Evolutionary conservation across 2,113 vertebrate species (phyloP), one percentile per base, ranked within the genome.

Genomic region (Nothoprocta pentlandii): DNA sequence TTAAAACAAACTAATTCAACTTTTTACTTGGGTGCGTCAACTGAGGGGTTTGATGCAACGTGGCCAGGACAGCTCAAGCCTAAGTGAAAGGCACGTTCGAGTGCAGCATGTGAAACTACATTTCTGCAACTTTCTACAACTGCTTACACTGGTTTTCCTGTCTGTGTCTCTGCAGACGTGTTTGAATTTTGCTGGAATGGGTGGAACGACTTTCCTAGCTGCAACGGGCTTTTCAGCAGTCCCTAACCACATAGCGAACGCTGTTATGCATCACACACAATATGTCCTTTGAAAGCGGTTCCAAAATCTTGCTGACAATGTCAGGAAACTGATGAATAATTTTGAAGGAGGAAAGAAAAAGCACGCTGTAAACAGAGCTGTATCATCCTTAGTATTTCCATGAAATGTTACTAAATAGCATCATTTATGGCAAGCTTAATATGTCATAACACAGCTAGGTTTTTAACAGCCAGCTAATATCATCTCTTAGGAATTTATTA

Each of bases 401-500:
- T 8, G 62, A 66, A 64, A 86, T 69, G 74, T 92, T 26, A 26
- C 14, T 15, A 26, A 84, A 66, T 2, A 36, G 14, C 87, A 62
- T 81, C 76, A 49, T 63, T 62, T 13, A 32, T n/a, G 26, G 53
- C 0, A 5, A 80, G 39, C 61, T 64, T 49, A 4, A 44, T 10
- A 75, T 79, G 85, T 49, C 0, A 9, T 73, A 93, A 84, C 49
- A 21, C 0, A 3, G 70, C 74, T 76, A 77, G 39, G 77, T 86
- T 76, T 88, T 88, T 44, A 79, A 69, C 66, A 90, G 85, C 73
- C 94, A 39, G 87, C 58, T 94, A 56, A 75, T 83, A 90, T 93
- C 42, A 96, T 94, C 93, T 95, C 88, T 94, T 4, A 96, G 95
- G 96, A 95, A 94, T 95, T 97, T 93, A 89, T 84, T 81, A 80